Percentiles rank a stretch among this genome's conserved stretches.
phyloP scores from a whole-genome alignment of 2,888 invertebrate species.

The Macaria notata region DNA sequence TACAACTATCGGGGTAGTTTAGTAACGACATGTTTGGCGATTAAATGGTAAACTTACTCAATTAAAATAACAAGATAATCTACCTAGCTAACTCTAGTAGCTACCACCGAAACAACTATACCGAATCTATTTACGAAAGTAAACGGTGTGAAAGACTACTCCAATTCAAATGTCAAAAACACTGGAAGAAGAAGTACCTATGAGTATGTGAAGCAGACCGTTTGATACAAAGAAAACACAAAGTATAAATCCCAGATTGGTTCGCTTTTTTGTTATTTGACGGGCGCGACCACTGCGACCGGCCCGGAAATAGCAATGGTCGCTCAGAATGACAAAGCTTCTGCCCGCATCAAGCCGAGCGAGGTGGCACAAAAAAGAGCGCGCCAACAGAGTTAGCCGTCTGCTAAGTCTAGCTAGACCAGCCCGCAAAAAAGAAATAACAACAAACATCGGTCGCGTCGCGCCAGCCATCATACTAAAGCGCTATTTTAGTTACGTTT shows the following conservation, averaged over 20 bases:
- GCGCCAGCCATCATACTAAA: constrained; percentile 55
- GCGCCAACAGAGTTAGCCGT: constrained; percentile 53
- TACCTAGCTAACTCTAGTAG: constrained; percentile 13
- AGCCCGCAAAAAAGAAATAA: constrained; percentile 66
- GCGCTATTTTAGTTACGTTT: constrained; percentile 72
- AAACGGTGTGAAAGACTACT: too few relatives aligned
- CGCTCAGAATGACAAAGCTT: constrained; percentile 64
- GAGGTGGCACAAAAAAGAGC: constrained; percentile 58
- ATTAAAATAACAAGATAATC: constrained; percentile 43
- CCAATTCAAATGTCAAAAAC: too few relatives aligned
- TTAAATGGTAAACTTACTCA: constrained; percentile 34
- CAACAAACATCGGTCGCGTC: constrained; percentile 47
- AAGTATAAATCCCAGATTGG: constrained; percentile 34
- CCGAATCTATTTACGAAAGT: too few relatives aligned
- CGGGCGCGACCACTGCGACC: constrained; percentile 40
- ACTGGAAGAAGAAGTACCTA: too few relatives aligned
- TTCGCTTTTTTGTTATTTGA: constrained; percentile 42
- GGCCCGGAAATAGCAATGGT: constrained; percentile 58
- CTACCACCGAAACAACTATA: too few relatives aligned
- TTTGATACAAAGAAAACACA: constrained; percentile 28
- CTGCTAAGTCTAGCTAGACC: constrained; percentile 46
- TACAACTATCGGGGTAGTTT: constrained; percentile 51
- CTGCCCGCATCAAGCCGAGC: constrained; percentile 52
- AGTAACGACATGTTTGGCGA: constrained; percentile 36
- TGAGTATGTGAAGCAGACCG: too few relatives aligned